These are phyloP conservation scores for Eudemis profundana DNA, from an alignment of 2,888 invertebrate genomes.

Conservation along the genomic window DNA sequence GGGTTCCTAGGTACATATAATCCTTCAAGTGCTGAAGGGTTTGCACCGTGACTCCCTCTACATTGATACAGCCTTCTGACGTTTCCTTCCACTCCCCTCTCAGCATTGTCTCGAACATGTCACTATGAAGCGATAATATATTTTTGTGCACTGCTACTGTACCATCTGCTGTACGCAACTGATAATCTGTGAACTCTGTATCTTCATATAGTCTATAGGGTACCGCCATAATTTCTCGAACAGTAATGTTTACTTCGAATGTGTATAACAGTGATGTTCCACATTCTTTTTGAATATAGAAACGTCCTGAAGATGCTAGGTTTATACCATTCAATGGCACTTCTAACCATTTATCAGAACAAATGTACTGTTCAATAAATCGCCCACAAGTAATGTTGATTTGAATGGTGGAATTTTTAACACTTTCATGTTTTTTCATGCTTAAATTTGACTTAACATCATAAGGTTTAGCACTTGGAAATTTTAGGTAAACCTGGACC, in stretches of 20 bases:
- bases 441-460: no score
- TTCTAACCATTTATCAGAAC: background rate
- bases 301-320: no score
- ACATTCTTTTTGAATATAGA: background rate
- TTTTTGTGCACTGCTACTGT: background rate
- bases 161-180: background rate
- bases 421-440: no score
- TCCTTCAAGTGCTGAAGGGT: background rate
- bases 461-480: no score
- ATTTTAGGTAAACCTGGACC: no score
- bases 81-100: background rate
- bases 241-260: background rate
- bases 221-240: background rate
- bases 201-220: background rate
- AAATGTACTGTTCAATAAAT: background rate
- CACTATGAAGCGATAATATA: no score
- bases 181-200: background rate
- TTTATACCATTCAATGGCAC: no score
- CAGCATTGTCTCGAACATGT: background rate
- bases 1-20: background rate
- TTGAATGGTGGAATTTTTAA: no score
- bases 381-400: no score
- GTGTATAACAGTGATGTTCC: background rate
- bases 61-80: background rate
- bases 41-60: background rate